Evolutionary conservation across 2,797 vertebrate species (phyloP).

Genomic region (Furcifer pardalis): DNA sequence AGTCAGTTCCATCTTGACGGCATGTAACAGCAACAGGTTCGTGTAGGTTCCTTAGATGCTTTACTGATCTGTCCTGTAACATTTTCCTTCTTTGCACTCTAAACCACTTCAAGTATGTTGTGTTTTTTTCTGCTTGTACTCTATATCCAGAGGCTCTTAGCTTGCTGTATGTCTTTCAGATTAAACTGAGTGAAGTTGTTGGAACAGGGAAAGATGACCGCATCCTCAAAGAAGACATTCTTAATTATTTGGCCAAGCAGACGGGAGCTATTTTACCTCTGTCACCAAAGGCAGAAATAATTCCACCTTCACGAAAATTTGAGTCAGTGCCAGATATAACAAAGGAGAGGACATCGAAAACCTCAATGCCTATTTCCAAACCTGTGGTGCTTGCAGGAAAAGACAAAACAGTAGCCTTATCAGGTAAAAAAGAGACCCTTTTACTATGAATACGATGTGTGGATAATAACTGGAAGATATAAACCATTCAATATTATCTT

Average conservation of each 20-base stretch:
- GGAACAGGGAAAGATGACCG: conserved; percentile 92
- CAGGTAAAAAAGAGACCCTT: conserved; percentile 76
- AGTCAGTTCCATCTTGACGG: too few species aligned
- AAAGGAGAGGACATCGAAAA: conserved; percentile 55
- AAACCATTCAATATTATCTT: neutral
- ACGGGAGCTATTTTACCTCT: conserved; percentile 95
- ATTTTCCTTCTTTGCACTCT: neutral
- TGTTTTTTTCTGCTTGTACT: neutral
- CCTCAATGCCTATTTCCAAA: conserved; percentile 71
- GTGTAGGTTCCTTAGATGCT: neutral
- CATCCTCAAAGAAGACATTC: conserved; percentile 97
- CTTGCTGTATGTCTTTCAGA: conserved; percentile 75
- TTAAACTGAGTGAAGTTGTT: conserved; percentile 94
- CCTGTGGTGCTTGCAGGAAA: conserved; percentile 84
- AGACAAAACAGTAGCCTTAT: conserved; percentile 88
- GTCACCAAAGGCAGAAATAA: conserved; percentile 85
- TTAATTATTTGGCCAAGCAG: conserved; percentile 92
- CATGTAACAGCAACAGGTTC: too few species aligned
- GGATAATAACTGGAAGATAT: neutral
- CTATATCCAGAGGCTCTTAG: neutral
- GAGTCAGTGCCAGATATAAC: conserved; percentile 54
- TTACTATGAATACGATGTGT: neutral
- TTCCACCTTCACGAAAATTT: conserved; percentile 71
- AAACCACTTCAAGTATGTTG: neutral
- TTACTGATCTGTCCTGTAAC: neutral